A percentile compares a stretch with the other conserved stretches of the same genome.
These are phyloP conservation scores for Acheta domesticus DNA, from an alignment of 2,888 invertebrate species.

Conservation along the genomic window DNA sequence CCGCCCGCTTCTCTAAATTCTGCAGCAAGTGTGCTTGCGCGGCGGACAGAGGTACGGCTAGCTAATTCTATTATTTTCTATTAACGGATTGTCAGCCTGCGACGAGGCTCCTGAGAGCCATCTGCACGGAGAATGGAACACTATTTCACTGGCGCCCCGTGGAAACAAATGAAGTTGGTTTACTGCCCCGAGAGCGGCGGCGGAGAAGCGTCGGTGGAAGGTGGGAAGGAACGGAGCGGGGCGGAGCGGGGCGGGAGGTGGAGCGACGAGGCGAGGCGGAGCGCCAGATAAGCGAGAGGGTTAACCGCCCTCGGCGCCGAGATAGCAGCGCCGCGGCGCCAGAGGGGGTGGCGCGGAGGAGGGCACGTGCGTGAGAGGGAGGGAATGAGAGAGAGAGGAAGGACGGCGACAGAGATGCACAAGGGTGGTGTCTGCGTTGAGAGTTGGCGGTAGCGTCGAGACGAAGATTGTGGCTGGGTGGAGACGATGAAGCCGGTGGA, in stretches of 20 bases:
- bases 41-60: slow-evolving; percentile 23
- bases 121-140: slow-evolving; percentile 33
- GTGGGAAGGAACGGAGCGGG: slow-evolving; percentile 12
- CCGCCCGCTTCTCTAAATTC: slow-evolving; percentile 29
- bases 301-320: slow-evolving; percentile 1
- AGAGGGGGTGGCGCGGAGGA: not conserved
- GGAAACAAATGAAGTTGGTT: slow-evolving; percentile 35
- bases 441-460: not conserved
- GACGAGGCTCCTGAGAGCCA: slow-evolving; percentile 36
- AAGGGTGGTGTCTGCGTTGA: not conserved
- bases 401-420: not conserved
- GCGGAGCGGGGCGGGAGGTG: not conserved
- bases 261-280: not conserved
- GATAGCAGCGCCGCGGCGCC: slow-evolving; percentile 19
- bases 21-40: slow-evolving; percentile 22
- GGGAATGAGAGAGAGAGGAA: slow-evolving; percentile 19
- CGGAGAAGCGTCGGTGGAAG: not conserved
- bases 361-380: no score
- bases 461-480: not conserved
- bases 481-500: no score
- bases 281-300: slow-evolving; percentile 1
- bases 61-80: slow-evolving; percentile 40
- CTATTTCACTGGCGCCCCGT: slow-evolving; percentile 33
- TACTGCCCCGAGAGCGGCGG: slow-evolving; percentile 28
- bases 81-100: slow-evolving; percentile 38